Evolutionary conservation across 2,113 vertebrate genomes (phyloP).

Genomic region (Pterocles orientalis): DNA sequence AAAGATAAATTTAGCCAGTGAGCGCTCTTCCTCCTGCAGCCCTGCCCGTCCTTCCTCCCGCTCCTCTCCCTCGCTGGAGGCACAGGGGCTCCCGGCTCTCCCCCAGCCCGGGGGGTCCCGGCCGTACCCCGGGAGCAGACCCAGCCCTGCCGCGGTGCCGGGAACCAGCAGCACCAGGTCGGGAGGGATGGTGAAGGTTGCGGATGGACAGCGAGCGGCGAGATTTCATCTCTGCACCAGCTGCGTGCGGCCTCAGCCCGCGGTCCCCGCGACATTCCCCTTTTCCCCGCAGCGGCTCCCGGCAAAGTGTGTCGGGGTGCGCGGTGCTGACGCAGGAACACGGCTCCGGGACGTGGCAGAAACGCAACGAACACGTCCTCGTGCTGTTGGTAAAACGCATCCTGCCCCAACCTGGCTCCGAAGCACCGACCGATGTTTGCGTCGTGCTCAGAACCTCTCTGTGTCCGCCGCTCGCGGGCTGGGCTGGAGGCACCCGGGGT

Average conservation of each 20-base stretch:
- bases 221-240: not conserved
- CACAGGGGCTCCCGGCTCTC: not conserved
- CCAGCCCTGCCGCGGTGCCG: accelerated
- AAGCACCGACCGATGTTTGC: not conserved
- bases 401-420: not conserved
- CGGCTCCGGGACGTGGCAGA: not conserved
- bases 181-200: not conserved
- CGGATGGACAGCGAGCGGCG: not conserved
- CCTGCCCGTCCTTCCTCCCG: not conserved
- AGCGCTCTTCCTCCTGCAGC: conserved; percentile 30
- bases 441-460: not conserved
- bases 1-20: conserved; percentile 50
- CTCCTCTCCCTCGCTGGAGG: not conserved
- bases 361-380: not conserved
- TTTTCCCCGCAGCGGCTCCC: not conserved
- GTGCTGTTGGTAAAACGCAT: not conserved
- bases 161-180: not conserved
- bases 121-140: not conserved
- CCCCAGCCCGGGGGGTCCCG: not conserved
- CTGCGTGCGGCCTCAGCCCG: not conserved
- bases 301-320: not conserved
- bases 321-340: not conserved
- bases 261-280: not conserved
- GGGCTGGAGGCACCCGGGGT: not conserved
- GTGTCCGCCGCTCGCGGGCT: not conserved